Percentiles rank a stretch among this genome's conserved stretches.
Conservation (phyloP, 2,797 vertebrate species). For the Pristis pectinata region DNA sequence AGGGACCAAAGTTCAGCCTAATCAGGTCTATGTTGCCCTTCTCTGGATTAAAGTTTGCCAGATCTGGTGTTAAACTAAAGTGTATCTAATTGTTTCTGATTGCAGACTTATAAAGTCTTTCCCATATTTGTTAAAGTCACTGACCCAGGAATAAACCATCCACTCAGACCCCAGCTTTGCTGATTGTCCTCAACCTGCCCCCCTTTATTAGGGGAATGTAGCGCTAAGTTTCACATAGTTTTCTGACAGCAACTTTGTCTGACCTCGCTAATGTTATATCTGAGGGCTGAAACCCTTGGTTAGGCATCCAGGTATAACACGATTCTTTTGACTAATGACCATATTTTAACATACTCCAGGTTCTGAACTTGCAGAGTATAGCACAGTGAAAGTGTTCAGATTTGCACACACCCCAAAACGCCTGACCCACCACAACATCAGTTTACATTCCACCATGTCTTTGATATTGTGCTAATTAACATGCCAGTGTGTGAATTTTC, state of each 20-base stretch:
- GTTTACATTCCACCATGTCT: background rate
- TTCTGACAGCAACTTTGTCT: slow-evolving; percentile 20
- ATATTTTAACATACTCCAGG: slow-evolving; percentile 5
- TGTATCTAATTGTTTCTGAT: background rate
- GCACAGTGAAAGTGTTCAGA: background rate
- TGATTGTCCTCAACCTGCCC: background rate
- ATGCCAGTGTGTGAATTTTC: background rate
- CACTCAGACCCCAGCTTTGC: background rate
- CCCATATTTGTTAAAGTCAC: background rate
- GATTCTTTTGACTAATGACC: background rate
- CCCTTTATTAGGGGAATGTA: background rate
- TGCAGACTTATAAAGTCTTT: background rate
- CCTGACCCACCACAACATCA: background rate
- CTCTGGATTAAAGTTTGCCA: too few relatives aligned
- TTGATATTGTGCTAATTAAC: background rate
- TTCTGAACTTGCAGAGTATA: background rate
- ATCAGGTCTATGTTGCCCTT: background rate
- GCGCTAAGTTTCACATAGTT: background rate
- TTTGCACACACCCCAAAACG: background rate
- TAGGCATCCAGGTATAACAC: slow-evolving; percentile 9
- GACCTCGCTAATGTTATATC: background rate
- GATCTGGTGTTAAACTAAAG: background rate
- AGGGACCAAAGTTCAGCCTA: background rate
- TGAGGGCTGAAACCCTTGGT: background rate
- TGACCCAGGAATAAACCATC: background rate